Percentiles rank a stretch among this genome's conserved stretches.
These are phyloP conservation scores for Mustela lutreola DNA, from an alignment of 2,113 vertebrate genomes.

Conservation along the genomic window DNA sequence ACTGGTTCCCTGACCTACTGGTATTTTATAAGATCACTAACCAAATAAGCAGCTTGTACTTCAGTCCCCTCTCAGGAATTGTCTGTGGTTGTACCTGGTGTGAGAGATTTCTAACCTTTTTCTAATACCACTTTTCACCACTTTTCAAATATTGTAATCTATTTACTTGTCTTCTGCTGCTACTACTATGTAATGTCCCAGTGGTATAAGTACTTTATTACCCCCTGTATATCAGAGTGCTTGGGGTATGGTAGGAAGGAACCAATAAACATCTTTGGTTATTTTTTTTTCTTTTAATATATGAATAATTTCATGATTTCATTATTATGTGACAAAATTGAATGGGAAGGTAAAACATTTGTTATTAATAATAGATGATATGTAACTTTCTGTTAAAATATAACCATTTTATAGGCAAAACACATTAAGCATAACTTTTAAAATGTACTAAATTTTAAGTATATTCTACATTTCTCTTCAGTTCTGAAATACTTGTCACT, in stretches of 20 bases:
- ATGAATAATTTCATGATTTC: background rate
- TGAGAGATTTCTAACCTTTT: background rate
- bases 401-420: background rate
- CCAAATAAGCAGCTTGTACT: background rate
- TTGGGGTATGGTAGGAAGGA: background rate
- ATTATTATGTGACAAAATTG: background rate
- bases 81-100: background rate
- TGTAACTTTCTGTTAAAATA: background rate
- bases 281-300: background rate
- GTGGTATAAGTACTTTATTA: background rate
- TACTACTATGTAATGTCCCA: background rate
- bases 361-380: background rate
- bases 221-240: background rate
- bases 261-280: background rate
- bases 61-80: background rate
- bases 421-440: background rate
- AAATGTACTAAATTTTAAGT: background rate
- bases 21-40: background rate
- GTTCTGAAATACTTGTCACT: background rate
- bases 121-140: background rate
- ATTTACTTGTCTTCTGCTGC: background rate
- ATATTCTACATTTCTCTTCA: background rate
- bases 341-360: background rate
- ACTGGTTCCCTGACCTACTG: background rate
- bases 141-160: background rate